Evolutionary conservation across 1,140 invertebrate species (phyloP).

Genomic region (Melanaphis sacchari): DNA sequence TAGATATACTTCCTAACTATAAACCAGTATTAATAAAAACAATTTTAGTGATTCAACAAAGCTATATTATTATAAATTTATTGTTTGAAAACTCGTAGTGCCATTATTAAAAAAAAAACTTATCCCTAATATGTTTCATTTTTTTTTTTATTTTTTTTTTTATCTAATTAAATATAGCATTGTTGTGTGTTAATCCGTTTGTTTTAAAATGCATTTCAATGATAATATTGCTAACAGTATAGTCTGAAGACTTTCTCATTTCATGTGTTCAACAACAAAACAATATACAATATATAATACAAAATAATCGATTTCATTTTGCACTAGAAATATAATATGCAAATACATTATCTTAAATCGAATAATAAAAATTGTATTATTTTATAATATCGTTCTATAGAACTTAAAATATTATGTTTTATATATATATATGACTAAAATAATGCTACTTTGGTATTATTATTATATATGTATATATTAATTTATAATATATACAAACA

Average conservation of each 20-base stretch:
- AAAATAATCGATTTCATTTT: conserved; percentile 23
- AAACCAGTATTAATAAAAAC: conserved; percentile 45
- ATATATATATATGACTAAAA: conserved; percentile 15
- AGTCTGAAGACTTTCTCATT: conserved; percentile 51
- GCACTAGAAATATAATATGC: background rate
- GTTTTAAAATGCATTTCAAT: conserved; percentile 3
- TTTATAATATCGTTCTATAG: background rate
- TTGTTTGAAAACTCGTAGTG: background rate
- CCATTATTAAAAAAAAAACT: background rate
- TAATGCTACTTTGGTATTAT: background rate
- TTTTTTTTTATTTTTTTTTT: background rate
- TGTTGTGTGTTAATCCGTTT: background rate
- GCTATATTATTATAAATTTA: background rate
- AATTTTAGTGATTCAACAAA: background rate
- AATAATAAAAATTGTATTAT: background rate
- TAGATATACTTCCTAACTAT: background rate
- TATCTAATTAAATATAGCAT: too few species aligned
- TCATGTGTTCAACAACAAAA: conserved; percentile 52
- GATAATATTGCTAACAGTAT: conserved; percentile 29
- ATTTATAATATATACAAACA: conserved; percentile 43
- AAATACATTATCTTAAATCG: background rate
- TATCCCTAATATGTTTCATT: background rate
- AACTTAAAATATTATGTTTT: conserved; percentile 15
- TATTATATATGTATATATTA: background rate
- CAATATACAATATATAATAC: conserved; percentile 12